A percentile compares a stretch with the other conserved stretches of the same genome.
Evolutionary conservation across 30 jellyfish, hydroid and myxozoan genomes (phyloP).

Genomic region (Catostylus mosaicus): DNA sequence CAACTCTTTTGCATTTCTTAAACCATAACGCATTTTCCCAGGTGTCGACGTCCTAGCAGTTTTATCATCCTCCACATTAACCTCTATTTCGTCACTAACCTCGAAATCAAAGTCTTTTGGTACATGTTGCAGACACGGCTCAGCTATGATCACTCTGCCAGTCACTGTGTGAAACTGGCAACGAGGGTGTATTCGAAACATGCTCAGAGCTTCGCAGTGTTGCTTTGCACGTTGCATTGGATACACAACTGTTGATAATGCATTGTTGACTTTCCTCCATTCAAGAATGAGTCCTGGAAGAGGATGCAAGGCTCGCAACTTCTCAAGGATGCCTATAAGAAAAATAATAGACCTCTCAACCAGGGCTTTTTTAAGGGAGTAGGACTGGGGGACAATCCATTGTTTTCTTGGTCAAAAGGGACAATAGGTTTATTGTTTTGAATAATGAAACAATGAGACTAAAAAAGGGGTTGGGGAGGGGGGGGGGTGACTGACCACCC

Average conservation of each 20-base stretch:
- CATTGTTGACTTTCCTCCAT: constrained; percentile 91
- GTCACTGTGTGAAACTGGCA: constrained; percentile 84
- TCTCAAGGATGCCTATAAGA: constrained; percentile 71
- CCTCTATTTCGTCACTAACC: not conserved
- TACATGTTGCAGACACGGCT: constrained; percentile 90
- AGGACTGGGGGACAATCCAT: too few relatives aligned
- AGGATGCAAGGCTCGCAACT: constrained; percentile 76
- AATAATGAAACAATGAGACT: too few relatives aligned
- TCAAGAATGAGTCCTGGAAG: constrained; percentile 83
- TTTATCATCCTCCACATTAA: not conserved
- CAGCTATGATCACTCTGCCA: constrained; percentile 90
- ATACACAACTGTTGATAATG: constrained; percentile 78
- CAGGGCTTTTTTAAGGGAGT: too few relatives aligned
- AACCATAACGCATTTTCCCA: not conserved
- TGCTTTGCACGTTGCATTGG: constrained; percentile 83
- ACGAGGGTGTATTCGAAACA: constrained; percentile 78
- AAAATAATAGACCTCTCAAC: not conserved
- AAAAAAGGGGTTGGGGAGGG: too few relatives aligned
- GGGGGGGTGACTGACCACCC: too few relatives aligned
- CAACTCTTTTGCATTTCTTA: not conserved
- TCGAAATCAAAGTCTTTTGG: constrained; percentile 91
- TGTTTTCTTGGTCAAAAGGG: too few relatives aligned
- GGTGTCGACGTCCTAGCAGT: not conserved
- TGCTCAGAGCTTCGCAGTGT: not conserved
- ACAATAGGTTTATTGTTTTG: too few relatives aligned